Conservation (phyloP, 2,113 vertebrate genomes). For the Romanogobio albipinnatus region DNA sequence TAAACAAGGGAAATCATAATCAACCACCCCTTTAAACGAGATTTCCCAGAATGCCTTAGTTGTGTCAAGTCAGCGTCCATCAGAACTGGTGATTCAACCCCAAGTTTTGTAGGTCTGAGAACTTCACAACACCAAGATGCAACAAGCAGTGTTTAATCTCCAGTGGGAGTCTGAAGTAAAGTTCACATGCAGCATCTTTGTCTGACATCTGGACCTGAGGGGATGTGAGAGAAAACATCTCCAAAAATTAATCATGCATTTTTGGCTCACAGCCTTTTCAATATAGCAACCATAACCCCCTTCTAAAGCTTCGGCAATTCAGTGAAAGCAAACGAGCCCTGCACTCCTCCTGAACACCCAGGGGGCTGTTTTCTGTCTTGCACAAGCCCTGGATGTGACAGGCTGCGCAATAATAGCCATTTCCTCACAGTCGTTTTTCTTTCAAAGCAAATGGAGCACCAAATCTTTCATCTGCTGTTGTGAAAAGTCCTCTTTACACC, state of each 20-base stretch:
- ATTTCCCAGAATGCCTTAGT: not conserved
- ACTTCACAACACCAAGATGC: not conserved
- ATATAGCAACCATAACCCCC: slow-evolving; percentile 51
- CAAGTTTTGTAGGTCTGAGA: not conserved
- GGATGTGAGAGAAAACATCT: slow-evolving; percentile 49
- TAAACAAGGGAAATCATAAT: no score
- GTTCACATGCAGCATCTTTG: slow-evolving; percentile 37
- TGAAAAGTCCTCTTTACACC: slow-evolving; percentile 59
- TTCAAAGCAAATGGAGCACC: slow-evolving; percentile 61
- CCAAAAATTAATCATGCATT: slow-evolving; percentile 48
- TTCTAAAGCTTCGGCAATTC: slow-evolving; percentile 53
- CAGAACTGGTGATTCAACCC: not conserved
- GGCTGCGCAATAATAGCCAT: slow-evolving; percentile 64
- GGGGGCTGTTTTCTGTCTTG: slow-evolving; percentile 56
- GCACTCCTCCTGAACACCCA: slow-evolving; percentile 60
- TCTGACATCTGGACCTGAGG: slow-evolving; percentile 46
- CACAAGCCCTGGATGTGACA: slow-evolving; percentile 51
- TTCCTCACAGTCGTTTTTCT: slow-evolving; percentile 64
- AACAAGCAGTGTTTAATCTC: slow-evolving; percentile 6
- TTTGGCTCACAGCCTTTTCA: slow-evolving; percentile 43
- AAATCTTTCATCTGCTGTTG: slow-evolving; percentile 64
- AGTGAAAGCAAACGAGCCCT: slow-evolving; percentile 29
- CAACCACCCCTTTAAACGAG: not conserved
- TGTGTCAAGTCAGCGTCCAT: not conserved
- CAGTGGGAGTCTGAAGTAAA: slow-evolving; percentile 33